Evolutionary conservation across 2,113 vertebrate genomes (phyloP).

Genomic region (Cricetomys ansorgei): DNA sequence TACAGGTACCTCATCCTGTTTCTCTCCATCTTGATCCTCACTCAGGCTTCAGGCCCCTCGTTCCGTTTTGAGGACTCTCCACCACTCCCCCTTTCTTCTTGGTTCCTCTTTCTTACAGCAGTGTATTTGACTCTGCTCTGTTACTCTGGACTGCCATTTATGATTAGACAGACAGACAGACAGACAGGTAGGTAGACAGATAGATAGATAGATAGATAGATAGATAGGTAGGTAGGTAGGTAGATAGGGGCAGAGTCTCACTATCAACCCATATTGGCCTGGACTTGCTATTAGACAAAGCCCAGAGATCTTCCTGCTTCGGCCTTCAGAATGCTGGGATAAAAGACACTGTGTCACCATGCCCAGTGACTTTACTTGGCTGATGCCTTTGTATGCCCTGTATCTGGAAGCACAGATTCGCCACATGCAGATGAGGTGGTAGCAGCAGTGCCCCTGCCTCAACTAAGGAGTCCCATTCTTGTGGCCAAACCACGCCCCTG

Average conservation of each 20-base stretch:
- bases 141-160: background rate
- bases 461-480: too few relatives aligned
- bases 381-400: too few relatives aligned
- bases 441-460: too few relatives aligned
- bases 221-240: background rate
- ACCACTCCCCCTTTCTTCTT: background rate
- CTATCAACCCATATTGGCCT: background rate
- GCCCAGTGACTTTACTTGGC: background rate
- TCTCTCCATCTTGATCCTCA: background rate
- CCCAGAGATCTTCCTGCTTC: background rate
- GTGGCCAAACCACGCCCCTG: too few relatives aligned
- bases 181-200: background rate
- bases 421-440: too few relatives aligned
- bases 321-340: background rate
- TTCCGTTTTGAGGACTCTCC: background rate
- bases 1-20: background rate
- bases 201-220: background rate
- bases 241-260: background rate
- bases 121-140: background rate
- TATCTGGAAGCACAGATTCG: too few relatives aligned
- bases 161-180: background rate
- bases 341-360: background rate
- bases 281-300: background rate
- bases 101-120: background rate
- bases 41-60: background rate